Evolutionary conservation across 2,797 vertebrate genomes (phyloP), one percentile per base, ranked within the genome.

Genomic region (Coranthus polyacanthus): DNA sequence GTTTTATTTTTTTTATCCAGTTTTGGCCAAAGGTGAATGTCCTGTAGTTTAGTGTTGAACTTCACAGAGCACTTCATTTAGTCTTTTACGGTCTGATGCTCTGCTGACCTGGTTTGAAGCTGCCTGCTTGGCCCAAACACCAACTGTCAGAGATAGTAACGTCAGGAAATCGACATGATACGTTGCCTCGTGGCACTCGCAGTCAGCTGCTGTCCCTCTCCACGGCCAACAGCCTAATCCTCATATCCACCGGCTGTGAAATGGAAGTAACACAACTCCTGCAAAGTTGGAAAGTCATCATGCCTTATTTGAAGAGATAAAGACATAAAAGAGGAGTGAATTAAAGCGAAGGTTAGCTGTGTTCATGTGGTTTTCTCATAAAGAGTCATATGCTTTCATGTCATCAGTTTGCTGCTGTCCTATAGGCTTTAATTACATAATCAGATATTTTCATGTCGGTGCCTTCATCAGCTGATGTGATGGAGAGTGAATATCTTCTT

Each of bases 71-170:
- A 24, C 24, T 57, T 50, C 39, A 63, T 54, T 61, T 44, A 50
- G n/a, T 10, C 29, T 49, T 53, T 55, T 21, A 26, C 36, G 7
- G 41, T n/a, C 1, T 24, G 16, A 34, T 36, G 55, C 18, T 2
- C 38, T 47, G 41, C 43, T 64, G 70, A 76, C 44, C 47, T 50
- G 63, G 7, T 59, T 57, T 56, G 6, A 37, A 15, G 12, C 59
- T 5, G 4, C 16, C 1, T 21, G 0, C 21, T 63, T 56, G 60
- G 56, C 51, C n/a, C n/a, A 5, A 0, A 3, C 5, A 54, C 36
- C 36, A 68, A 15, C 18, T 17, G 18, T 55, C 13, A 47, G 34
- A 13, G 22, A 38, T 26, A 52, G 34, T 21, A 39, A 66, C 15
- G 0, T 64, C 32, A n/a, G 12, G 0, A 1, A 20, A 13, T 36